phyloP scores from a whole-genome alignment of 2,113 vertebrate genomes.

The Natator depressus region DNA sequence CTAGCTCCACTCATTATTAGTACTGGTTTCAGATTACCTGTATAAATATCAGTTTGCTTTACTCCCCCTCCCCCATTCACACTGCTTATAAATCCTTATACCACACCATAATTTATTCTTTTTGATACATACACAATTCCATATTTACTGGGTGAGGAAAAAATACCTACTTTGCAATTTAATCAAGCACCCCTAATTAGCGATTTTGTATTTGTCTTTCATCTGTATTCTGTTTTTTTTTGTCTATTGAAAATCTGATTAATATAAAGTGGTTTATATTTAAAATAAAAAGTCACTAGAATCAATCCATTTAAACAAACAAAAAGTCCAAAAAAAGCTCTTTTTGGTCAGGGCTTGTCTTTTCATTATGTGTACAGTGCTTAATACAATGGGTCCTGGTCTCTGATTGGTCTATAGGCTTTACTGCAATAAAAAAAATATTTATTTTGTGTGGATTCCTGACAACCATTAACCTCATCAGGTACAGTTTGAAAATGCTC shows the following conservation, averaged over 20 bases:
- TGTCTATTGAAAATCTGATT: constrained; percentile 40
- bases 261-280: constrained; percentile 17
- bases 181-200: constrained; percentile 61
- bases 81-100: constrained; percentile 4
- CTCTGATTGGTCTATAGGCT: background rate
- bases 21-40: background rate
- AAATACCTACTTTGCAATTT: constrained; percentile 33
- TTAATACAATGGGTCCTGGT: background rate
- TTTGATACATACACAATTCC: constrained; percentile 11
- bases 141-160: background rate
- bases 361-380: background rate
- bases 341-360: background rate
- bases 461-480: background rate
- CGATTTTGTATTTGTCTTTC: constrained; percentile 28
- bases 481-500: background rate
- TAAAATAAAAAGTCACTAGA: background rate
- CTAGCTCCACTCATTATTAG: background rate
- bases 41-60: background rate
- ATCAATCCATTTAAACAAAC: background rate
- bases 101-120: constrained; percentile 20
- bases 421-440: background rate
- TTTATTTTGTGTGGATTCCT: background rate
- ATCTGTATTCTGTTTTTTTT: constrained; percentile 46
- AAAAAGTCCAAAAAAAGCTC: background rate
- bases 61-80: background rate